Evolutionary conservation across 2,888 invertebrate genomes (phyloP).

Genomic region (Dermolepida albohirtum): DNA sequence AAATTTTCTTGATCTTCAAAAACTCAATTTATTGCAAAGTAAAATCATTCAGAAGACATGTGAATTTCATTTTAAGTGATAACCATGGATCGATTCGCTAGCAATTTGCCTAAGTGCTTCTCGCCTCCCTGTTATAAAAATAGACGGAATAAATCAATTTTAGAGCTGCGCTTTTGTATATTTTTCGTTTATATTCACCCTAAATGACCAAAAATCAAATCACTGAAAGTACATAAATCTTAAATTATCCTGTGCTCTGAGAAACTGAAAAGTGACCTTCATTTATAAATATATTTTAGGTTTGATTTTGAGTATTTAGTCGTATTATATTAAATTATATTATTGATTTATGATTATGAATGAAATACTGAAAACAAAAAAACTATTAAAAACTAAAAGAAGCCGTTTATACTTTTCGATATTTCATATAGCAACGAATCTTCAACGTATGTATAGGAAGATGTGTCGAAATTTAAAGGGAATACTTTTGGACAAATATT

Average conservation of each 20-base stretch:
- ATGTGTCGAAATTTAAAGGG: no score
- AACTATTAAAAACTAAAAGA: no score
- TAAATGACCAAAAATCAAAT: slow-evolving; percentile 32
- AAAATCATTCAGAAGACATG: slow-evolving; percentile 20
- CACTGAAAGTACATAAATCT: slow-evolving; percentile 31
- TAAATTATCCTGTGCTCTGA: not conserved
- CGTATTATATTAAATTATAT: no score
- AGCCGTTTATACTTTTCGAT: no score
- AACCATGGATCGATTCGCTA: slow-evolving; percentile 20
- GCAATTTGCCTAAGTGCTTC: slow-evolving; percentile 33
- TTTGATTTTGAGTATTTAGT: no score
- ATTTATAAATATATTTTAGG: not conserved
- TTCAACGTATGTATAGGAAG: no score
- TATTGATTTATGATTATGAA: no score
- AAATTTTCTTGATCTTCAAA: slow-evolving; percentile 1
- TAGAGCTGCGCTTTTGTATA: slow-evolving; percentile 15
- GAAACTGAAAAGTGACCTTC: not conserved
- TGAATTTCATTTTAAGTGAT: slow-evolving; percentile 29
- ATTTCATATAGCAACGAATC: no score
- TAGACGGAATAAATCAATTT: slow-evolving; percentile 29
- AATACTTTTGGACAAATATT: no score
- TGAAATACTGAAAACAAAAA: no score
- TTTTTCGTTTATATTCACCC: slow-evolving; percentile 29
- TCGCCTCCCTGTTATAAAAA: slow-evolving; percentile 27
- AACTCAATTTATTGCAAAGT: not conserved